Percentiles rank a stretch among this genome's conserved stretches.
These are phyloP conservation scores for Arge pagana DNA, from an alignment of 2,888 invertebrate genomes.

Conservation along the genomic window DNA sequence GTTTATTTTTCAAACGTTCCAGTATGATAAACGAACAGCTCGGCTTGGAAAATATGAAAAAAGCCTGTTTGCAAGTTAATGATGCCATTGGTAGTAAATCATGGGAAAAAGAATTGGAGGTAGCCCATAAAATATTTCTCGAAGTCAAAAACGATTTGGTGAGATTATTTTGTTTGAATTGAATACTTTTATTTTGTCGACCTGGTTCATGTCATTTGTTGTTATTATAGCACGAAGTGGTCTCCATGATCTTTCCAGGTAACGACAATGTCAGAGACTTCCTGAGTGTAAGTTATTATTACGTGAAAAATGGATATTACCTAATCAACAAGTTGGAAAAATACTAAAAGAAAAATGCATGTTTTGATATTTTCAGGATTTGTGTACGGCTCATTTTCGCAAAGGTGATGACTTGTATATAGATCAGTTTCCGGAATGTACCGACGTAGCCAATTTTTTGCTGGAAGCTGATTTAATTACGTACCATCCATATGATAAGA, in stretches of 20 bases:
- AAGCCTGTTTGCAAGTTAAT: constrained; percentile 32
- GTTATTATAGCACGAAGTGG: constrained; percentile 36
- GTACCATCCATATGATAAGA: constrained; percentile 46
- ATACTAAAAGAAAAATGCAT: not conserved
- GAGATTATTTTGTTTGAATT: constrained; percentile 14
- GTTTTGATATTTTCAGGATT: not conserved
- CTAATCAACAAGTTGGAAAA: not conserved
- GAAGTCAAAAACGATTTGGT: constrained; percentile 45
- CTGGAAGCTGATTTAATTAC: constrained; percentile 42
- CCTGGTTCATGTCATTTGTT: not conserved
- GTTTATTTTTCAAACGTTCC: constrained; percentile 14
- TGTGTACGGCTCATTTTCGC: constrained; percentile 39
- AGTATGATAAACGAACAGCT: constrained; percentile 42
- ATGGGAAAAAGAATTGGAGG: constrained; percentile 33
- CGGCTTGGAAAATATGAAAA: constrained; percentile 42
- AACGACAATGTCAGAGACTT: constrained; percentile 38
- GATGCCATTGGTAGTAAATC: constrained; percentile 31
- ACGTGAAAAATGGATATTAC: not conserved
- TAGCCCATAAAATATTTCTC: constrained; percentile 35
- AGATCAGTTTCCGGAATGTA: constrained; percentile 31
- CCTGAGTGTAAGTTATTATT: constrained; percentile 39
- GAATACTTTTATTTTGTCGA: not conserved
- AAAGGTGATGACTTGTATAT: constrained; percentile 51
- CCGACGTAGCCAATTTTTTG: constrained; percentile 39
- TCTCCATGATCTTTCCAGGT: constrained; percentile 42